Evolutionary conservation across 1,140 invertebrate species (phyloP).

Genomic region (Cotesia vestalis): DNA sequence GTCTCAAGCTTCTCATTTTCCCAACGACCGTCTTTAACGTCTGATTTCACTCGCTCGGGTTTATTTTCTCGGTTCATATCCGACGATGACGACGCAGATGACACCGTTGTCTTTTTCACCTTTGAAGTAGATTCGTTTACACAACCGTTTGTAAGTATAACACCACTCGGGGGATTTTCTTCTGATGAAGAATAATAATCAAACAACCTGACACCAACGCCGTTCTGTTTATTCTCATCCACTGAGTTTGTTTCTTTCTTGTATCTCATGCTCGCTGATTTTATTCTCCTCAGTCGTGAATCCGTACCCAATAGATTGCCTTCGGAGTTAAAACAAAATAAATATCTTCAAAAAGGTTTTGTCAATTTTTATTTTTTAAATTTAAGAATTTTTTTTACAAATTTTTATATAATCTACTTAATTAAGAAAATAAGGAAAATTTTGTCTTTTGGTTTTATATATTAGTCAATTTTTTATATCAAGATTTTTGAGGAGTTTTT

Average conservation of each 20-base stretch:
- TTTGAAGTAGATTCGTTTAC: constrained; percentile 38
- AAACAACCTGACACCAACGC: constrained; percentile 44
- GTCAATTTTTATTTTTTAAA: too few species aligned
- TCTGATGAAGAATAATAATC: constrained; percentile 48
- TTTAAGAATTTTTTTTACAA: too few species aligned
- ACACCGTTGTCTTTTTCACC: background rate
- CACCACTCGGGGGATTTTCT: constrained; percentile 48
- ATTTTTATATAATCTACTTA: too few species aligned
- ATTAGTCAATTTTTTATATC: too few species aligned
- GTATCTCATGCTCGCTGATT: constrained; percentile 63
- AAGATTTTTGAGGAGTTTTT: too few species aligned
- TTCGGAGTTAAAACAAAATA: too few species aligned
- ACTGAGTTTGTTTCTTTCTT: constrained; percentile 36
- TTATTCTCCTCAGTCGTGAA: constrained; percentile 69
- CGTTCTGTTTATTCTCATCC: constrained; percentile 18
- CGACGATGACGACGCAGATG: too few species aligned
- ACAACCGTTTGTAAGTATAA: constrained; percentile 45
- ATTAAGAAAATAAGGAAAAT: too few species aligned
- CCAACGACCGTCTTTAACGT: constrained; percentile 12
- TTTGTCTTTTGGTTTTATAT: too few species aligned
- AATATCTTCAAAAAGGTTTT: too few species aligned
- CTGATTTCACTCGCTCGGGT: constrained; percentile 15
- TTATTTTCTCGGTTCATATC: background rate
- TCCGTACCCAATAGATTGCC: constrained; percentile 68
- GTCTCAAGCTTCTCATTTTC: constrained; percentile 22